Conservation (phyloP, 2,888 invertebrate species). For the Oligia strigilis region DNA sequence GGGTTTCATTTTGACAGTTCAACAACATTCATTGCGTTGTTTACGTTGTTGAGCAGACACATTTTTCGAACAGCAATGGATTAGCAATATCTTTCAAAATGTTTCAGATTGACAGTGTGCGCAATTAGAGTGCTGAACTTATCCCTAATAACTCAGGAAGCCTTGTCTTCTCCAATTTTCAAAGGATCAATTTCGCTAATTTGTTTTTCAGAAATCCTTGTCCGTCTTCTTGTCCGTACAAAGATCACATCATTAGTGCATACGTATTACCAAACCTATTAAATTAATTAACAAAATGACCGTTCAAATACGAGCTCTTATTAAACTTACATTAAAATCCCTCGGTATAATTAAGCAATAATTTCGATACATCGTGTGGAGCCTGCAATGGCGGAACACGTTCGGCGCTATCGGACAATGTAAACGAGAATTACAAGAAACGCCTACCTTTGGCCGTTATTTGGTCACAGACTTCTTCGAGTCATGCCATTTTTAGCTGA, state of each 20-base stretch:
- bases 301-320: constrained; percentile 30
- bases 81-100: too few relatives aligned
- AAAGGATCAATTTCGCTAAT: not conserved
- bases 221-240: not conserved
- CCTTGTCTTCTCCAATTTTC: not conserved
- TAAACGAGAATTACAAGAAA: constrained; percentile 62
- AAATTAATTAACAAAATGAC: constrained; percentile 38
- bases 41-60: too few relatives aligned
- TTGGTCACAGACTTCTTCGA: constrained; percentile 44
- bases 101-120: too few relatives aligned
- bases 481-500: constrained; percentile 33
- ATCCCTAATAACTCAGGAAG: not conserved
- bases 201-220: not conserved
- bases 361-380: constrained; percentile 60
- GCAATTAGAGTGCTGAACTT: not conserved
- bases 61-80: too few relatives aligned
- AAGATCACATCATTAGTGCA: constrained; percentile 12
- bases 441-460: constrained; percentile 48
- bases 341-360: constrained; percentile 62
- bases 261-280: constrained; percentile 31
- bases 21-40: too few relatives aligned
- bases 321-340: constrained; percentile 48
- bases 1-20: too few relatives aligned
- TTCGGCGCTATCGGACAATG: constrained; percentile 56
- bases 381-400: constrained; percentile 53